A percentile compares a stretch with the other conserved stretches of the same genome.
Conservation (phyloP, 1,140 invertebrate genomes). For the Melipona quadrifasciata region DNA sequence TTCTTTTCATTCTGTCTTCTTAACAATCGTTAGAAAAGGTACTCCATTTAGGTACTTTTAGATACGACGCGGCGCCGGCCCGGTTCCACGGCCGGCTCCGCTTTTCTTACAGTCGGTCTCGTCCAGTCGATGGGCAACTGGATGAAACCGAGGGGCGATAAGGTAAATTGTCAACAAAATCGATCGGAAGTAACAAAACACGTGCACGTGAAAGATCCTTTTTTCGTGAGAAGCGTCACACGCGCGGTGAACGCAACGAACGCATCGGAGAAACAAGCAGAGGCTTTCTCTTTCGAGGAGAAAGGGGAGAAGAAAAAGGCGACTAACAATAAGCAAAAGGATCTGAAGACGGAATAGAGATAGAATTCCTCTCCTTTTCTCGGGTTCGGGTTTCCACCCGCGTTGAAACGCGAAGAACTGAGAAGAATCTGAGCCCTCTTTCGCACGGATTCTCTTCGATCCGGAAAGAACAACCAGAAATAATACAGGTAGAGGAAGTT, state of each 20-base stretch:
- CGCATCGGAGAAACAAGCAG: neutral
- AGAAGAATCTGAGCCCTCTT: neutral
- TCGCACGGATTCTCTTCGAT: neutral
- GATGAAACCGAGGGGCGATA: neutral
- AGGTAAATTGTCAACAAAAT: constrained; percentile 37
- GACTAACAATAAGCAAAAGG: neutral
- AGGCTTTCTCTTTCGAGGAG: neutral
- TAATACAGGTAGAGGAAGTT: constrained; percentile 15
- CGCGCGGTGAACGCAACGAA: neutral
- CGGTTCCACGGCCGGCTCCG: neutral
- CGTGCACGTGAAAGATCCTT: neutral
- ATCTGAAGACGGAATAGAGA: neutral
- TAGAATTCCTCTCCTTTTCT: neutral
- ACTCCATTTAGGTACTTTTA: constrained; percentile 20
- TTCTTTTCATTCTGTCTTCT: constrained; percentile 7
- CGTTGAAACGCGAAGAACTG: too few relatives aligned
- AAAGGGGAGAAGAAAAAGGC: neutral
- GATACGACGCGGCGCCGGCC: constrained; percentile 31
- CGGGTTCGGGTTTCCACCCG: neutral
- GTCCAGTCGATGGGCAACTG: neutral
- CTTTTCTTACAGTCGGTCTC: neutral
- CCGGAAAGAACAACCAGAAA: neutral
- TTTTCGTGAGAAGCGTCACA: neutral
- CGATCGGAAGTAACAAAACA: constrained; percentile 19
- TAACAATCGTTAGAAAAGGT: constrained; percentile 32